Percentiles rank a stretch among this genome's conserved stretches.
These are phyloP conservation scores for Telmatherina bonti DNA, from an alignment of 2,797 vertebrate species.

Conservation along the genomic window DNA sequence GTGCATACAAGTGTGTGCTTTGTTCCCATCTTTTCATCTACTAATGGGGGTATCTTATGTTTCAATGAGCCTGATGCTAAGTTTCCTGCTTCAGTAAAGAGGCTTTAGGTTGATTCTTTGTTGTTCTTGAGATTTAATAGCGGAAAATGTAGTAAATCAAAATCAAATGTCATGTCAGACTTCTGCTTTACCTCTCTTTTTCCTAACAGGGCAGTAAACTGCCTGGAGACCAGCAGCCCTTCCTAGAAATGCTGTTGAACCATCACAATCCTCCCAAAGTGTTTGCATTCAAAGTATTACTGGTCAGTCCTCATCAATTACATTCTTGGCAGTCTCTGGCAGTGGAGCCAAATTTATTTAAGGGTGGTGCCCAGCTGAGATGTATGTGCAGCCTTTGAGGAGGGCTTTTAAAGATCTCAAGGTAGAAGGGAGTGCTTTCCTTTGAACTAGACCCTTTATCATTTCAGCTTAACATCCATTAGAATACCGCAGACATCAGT, in stretches of 20 bases:
- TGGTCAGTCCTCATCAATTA: slow-evolving; percentile 77
- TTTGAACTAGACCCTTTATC: slow-evolving; percentile 74
- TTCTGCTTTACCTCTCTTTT: slow-evolving; percentile 56
- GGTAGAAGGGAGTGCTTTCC: slow-evolving; percentile 58
- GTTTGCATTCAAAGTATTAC: slow-evolving; percentile 75
- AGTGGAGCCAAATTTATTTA: slow-evolving; percentile 74
- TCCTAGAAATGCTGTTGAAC: slow-evolving; percentile 80
- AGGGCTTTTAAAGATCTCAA: slow-evolving; percentile 72
- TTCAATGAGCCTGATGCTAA: slow-evolving; percentile 52
- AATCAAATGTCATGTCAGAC: slow-evolving; percentile 74
- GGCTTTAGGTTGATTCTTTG: slow-evolving; percentile 64
- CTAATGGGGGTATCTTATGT: slow-evolving; percentile 31
- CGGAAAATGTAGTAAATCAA: slow-evolving; percentile 69
- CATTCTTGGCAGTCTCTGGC: slow-evolving; percentile 68
- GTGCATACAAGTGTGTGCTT: slow-evolving; percentile 25
- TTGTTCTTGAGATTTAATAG: slow-evolving; percentile 73
- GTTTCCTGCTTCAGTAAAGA: slow-evolving; percentile 26
- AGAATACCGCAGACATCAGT: slow-evolving; percentile 62
- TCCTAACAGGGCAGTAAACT: slow-evolving; percentile 58
- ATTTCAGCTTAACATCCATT: slow-evolving; percentile 72
- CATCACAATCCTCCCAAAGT: slow-evolving; percentile 76
- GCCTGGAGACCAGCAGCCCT: slow-evolving; percentile 63
- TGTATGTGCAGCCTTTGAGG: slow-evolving; percentile 61
- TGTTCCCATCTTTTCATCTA: slow-evolving; percentile 37
- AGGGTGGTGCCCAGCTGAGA: slow-evolving; percentile 70